These are phyloP conservation scores for Gymnodraco acuticeps DNA, from an alignment of 2,797 vertebrate genomes.

Conservation along the genomic window DNA sequence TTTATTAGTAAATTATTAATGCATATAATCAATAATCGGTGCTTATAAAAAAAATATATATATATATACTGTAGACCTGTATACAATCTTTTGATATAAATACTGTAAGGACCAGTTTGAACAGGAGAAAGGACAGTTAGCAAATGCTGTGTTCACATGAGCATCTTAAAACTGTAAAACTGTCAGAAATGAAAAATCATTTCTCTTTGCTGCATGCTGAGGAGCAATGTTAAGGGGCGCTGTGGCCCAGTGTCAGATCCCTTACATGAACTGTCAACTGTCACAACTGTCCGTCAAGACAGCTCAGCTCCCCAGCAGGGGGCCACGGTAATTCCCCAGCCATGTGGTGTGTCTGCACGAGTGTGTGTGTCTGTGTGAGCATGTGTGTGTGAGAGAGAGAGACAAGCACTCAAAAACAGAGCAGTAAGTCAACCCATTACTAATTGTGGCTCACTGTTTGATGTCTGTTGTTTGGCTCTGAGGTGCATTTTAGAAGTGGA, in stretches of 20 bases:
- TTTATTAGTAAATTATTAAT: not conserved
- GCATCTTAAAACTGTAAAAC: no score
- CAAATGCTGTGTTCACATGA: no score
- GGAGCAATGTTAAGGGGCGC: no score
- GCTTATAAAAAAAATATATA: no score
- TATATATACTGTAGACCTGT: no score
- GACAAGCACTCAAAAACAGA: not conserved
- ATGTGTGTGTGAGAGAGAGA: not conserved
- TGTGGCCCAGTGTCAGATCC: no score
- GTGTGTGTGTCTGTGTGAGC: not conserved
- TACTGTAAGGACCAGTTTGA: no score
- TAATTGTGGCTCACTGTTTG: constrained; percentile 25
- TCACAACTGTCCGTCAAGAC: not conserved
- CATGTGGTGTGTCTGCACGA: constrained; percentile 4
- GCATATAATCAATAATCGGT: not conserved
- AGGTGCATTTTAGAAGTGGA: constrained; percentile 18
- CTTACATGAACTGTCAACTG: no score
- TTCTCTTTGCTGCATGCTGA: no score
- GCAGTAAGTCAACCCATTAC: constrained; percentile 3
- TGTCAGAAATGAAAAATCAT: no score
- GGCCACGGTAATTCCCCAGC: constrained; percentile 12
- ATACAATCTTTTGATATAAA: no score
- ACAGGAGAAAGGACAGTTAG: no score
- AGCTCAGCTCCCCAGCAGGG: constrained; percentile 28
- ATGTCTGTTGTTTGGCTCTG: constrained; percentile 12